Evolutionary conservation across 2,888 invertebrate genomes (phyloP).

Genomic region (Eutolmus rufibarbis): DNA sequence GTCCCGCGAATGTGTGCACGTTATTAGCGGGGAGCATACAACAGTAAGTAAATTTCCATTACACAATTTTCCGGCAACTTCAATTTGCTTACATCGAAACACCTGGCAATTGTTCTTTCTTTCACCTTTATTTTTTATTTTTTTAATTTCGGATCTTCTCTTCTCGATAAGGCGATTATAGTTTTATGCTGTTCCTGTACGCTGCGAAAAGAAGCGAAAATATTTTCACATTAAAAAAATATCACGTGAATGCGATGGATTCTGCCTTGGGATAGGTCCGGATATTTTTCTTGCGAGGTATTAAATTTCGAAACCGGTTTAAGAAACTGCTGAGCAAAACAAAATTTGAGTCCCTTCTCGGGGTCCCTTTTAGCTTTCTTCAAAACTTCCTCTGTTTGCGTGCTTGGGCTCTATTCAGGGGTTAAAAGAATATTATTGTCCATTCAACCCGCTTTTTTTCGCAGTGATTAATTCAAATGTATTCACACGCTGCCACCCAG

Average conservation of each 20-base stretch:
- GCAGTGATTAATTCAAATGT: conserved; percentile 37
- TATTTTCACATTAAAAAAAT: conserved; percentile 33
- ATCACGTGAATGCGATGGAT: conserved; percentile 34
- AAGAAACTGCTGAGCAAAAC: conserved; percentile 49
- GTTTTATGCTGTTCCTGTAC: background rate
- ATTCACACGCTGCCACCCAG: conserved; percentile 31
- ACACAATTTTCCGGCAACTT: conserved; percentile 28
- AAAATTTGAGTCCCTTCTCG: conserved; percentile 48
- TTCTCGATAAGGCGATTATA: conserved; percentile 27
- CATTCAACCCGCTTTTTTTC: conserved; percentile 34
- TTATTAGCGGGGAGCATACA: background rate
- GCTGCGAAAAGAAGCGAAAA: conserved; percentile 21
- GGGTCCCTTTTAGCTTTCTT: conserved; percentile 20
- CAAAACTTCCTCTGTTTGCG: conserved; percentile 35
- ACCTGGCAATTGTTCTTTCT: conserved; percentile 37
- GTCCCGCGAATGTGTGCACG: background rate
- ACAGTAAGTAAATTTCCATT: conserved; percentile 18
- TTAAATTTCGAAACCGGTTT: conserved; percentile 53
- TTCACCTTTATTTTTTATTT: background rate
- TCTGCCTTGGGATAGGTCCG: conserved; percentile 37
- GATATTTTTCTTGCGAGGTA: conserved; percentile 34
- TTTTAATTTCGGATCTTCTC: conserved; percentile 35
- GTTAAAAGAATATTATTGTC: conserved; percentile 37
- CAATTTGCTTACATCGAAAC: conserved; percentile 33
- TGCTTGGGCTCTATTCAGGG: conserved; percentile 31